Base-by-base conservation (phyloP, 2,797 vertebrate genomes). In the Sparus aurata region DNA sequence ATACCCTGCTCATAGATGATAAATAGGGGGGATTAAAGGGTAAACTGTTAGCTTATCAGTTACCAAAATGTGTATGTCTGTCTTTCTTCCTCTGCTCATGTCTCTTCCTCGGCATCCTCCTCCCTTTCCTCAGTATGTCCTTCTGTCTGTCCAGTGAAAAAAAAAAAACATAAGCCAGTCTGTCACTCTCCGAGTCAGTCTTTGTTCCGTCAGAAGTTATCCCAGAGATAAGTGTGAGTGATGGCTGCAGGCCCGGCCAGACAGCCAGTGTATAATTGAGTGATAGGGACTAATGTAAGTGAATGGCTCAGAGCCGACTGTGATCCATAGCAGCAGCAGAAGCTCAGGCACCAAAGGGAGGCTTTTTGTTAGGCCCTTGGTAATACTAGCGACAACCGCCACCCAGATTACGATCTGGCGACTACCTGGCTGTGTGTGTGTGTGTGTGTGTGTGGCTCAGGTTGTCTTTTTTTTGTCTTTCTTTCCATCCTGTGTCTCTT, bases 151-250 rank as follows among this genome's bases (percentile, higher is more conserved):
- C 18, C 45, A 61, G 30, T 62, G 34, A 69, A 71, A 80, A 38
- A 34, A 27, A 27, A 27, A 38, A 82, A 79, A 59, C 66, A 79
- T 67, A 75, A 78, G 64, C 60, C 54, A 10, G 63, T 67, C 62
- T 73, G 68, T 85, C 79, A 65, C 67, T 91, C 69, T 81, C 69
- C 69, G 69, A 86, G 75, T 76, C 76, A 57, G 82, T 82, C 84
- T 88, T 85, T 88, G 82, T 91, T 91, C 83, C 89, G 89, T 90
- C 89, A 88, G 72, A 85, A 90, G 47, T 87, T 81, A 84, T 93
- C 79, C 65, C 53, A 66, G 49, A 85, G 85, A 90, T 92, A 85
- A 87, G 84, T 88, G 86, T 90, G 89, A 93, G 77, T 80, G 89
- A 88, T 87, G 64, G 72, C 87, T 85, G 77, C 82, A 83, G 85